These are phyloP conservation scores for Glossosoma conforme DNA, from an alignment of 1,140 invertebrate species.

Conservation along the genomic window DNA sequence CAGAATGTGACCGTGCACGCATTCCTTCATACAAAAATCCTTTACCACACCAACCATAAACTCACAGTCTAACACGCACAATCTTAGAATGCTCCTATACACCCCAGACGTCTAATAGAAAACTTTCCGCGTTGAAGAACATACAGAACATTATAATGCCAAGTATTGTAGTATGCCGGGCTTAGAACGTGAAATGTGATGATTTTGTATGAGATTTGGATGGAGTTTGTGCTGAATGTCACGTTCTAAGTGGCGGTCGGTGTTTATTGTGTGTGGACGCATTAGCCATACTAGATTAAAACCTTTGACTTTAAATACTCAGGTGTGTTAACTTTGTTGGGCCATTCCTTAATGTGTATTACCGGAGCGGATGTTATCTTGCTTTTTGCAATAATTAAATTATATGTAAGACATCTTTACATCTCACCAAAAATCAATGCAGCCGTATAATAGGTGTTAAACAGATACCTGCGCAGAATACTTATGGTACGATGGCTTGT, in stretches of 20 bases:
- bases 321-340: not conserved
- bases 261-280: not conserved
- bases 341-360: no score
- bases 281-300: conserved; percentile 1
- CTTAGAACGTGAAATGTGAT: not conserved
- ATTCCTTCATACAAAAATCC: not conserved
- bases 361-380: no score
- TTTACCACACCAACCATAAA: not conserved
- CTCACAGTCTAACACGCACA: conserved; percentile 6
- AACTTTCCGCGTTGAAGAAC: not conserved
- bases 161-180: not conserved
- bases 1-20: conserved; percentile 13
- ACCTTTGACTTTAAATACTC: not conserved
- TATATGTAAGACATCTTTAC: no score
- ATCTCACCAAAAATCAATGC: no score
- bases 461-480: no score
- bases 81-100: conserved; percentile 9
- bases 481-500: no score
- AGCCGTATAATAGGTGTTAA: no score
- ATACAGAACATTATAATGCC: not conserved
- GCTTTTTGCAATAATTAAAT: no score
- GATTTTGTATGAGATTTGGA: not conserved
- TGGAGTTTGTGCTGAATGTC: not conserved
- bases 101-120: conserved; percentile 1
- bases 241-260: not conserved